phyloP scores from a whole-genome alignment of 2,113 vertebrate species.

The Dipodomys spectabilis region DNA sequence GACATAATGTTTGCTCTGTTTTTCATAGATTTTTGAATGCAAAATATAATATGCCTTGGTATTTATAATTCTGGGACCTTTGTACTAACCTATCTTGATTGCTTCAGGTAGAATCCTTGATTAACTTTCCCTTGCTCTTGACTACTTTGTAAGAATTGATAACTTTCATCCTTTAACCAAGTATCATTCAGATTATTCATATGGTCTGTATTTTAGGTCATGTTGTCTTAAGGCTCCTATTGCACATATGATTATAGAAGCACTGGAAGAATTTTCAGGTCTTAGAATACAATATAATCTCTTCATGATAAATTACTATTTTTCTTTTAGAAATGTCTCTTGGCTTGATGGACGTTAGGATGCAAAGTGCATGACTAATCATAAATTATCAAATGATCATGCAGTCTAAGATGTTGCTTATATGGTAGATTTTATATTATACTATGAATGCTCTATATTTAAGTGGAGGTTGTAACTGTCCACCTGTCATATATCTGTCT shows the following conservation, averaged over 20 bases:
- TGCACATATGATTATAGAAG: neutral
- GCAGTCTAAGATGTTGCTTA: neutral
- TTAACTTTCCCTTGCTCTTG: neutral
- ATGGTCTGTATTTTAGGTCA: neutral
- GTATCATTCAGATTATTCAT: neutral
- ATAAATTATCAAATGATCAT: neutral
- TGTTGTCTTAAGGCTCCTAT: neutral
- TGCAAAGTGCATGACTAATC: neutral
- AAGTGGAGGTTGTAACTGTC: neutral
- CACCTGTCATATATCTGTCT: neutral
- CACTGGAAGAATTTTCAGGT: rapidly evolving
- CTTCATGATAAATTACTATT: neutral
- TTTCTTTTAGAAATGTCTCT: neutral
- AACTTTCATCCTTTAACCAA: neutral
- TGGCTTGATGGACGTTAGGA: neutral
- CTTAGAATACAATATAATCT: neutral
- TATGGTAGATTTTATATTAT: too few species aligned
- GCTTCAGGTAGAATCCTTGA: neutral
- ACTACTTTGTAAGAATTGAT: neutral
- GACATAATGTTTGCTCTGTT: neutral
- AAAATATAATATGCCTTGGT: neutral
- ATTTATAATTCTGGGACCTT: neutral
- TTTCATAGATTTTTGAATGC: neutral
- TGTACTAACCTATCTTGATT: neutral
- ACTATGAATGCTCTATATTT: neutral